Base-by-base conservation (phyloP, 2,797 vertebrate genomes). In the Kryptopterus vitreolus region DNA sequence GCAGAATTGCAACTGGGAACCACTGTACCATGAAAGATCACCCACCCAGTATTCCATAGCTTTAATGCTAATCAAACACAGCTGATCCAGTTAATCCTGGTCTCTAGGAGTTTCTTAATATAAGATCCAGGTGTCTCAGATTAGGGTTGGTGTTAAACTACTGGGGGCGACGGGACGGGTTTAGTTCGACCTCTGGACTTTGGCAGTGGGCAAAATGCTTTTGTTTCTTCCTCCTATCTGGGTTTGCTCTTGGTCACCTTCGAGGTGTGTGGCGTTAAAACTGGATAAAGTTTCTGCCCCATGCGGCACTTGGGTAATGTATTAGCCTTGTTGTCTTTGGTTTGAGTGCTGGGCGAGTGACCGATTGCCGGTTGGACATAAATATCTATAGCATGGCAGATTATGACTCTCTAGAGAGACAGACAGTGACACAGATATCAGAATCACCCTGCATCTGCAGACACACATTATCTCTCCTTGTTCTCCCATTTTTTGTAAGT, bases 281-380 rank as follows among this genome's bases (percentile, higher is more conserved):
- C 55, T 48, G 66, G 50, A 31, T 70, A n/a, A 16, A 43, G 16
- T 48, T 57, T 69, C 11, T 33, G 26, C 55, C 8, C 55, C n/a
- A 15, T 38, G 48, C 9, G 18, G n/a, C 15, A 33, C 15, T 12
- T 9, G 22, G 15, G 22, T 4, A 72, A 43, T 79, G 63, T 63
- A 57, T 80, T 59, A 73, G 69, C 11, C 69, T 73, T 87, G 86
- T 83, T 87, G 87, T 85, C 86, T 81, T 80, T 58, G n/a, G 46
- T 50, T 52, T 22, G 38, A 58, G 52, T 55, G 73, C 57, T 65
- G 43, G 76, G 79, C 58, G 66, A 81, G 35, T 78, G 74, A 55
- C 68, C 62, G 53, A 71, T 65, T 16, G 71, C 57, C 16, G 66
- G 12, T 53, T 53, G 46, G 48, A 77, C 82, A 46, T 73, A n/a